Evolutionary conservation across 2,888 invertebrate species (phyloP).

Genomic region (Ptycholaimellus sp.): DNA sequence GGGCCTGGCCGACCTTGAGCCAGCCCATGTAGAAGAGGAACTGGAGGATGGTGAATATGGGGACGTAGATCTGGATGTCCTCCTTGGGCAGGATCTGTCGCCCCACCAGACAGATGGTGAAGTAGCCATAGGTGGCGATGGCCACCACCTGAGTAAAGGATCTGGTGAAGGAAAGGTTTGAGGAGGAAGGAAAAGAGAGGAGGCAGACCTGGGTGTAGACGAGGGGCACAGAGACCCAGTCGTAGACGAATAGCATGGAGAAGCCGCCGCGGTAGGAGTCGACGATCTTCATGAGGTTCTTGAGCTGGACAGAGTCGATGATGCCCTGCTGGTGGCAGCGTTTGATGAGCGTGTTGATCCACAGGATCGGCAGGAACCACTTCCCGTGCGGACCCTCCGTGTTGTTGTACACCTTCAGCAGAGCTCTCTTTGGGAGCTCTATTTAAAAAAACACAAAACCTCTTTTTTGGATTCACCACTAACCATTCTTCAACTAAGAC

Average conservation of each 20-base stretch:
- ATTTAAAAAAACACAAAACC: too few relatives aligned
- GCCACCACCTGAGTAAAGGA: conserved; percentile 28
- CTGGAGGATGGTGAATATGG: conserved; percentile 26
- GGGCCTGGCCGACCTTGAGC: conserved; percentile 9
- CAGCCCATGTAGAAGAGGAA: too few relatives aligned
- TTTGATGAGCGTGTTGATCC: conserved; percentile 27
- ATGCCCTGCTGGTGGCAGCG: conserved; percentile 14
- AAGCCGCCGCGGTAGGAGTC: conserved; percentile 29
- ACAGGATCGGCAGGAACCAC: conserved; percentile 31
- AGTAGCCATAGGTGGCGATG: conserved; percentile 27
- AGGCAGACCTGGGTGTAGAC: conserved; percentile 15
- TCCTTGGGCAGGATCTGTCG: conserved; percentile 24
- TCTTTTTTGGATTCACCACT: too few relatives aligned
- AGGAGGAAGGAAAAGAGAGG: background rate
- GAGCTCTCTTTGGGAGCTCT: too few relatives aligned
- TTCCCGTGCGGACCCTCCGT: conserved; percentile 29
- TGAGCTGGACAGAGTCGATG: conserved; percentile 10
- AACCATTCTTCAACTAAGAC: too few relatives aligned
- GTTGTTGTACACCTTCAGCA: too few relatives aligned
- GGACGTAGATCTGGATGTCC: conserved; percentile 16
- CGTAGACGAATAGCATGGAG: conserved; percentile 27
- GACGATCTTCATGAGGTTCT: conserved; percentile 20
- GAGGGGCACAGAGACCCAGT: conserved; percentile 19
- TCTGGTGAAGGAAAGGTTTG: conserved; percentile 1
- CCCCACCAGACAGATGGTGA: conserved; percentile 26